Evolutionary conservation across 2,113 vertebrate genomes (phyloP).

Genomic region (Ptilorrhoa leucosticta): DNA sequence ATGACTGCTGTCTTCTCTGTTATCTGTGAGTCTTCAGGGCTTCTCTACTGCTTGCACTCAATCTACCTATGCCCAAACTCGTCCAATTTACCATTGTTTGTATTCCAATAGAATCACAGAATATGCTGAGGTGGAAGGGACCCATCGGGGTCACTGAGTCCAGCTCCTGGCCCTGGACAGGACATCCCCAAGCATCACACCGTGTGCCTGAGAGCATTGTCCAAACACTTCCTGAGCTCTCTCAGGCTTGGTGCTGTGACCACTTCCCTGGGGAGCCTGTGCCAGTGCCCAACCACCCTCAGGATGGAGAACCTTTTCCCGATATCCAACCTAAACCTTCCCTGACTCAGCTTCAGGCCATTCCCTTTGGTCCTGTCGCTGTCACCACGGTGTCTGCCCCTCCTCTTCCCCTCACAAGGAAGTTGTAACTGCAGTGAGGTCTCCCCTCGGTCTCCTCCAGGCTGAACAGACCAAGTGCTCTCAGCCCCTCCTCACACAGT

Average conservation of each 20-base stretch:
- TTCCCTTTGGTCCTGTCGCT: neutral
- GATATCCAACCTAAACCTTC: neutral
- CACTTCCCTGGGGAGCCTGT: neutral
- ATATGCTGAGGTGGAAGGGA: neutral
- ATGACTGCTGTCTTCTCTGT: neutral
- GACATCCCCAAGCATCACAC: neutral
- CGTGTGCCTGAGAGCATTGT: neutral
- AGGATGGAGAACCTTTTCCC: neutral
- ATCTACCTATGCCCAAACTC: neutral
- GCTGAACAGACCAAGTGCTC: neutral
- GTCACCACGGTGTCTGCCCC: neutral
- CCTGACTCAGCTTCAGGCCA: neutral
- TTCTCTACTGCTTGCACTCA: neutral
- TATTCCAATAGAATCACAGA: neutral
- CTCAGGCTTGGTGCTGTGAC: neutral
- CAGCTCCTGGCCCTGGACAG: neutral
- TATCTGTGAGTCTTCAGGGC: neutral
- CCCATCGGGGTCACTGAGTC: neutral
- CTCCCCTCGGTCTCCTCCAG: neutral
- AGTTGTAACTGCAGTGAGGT: neutral
- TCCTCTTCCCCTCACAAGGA: fast-evolving
- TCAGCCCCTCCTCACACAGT: fast-evolving
- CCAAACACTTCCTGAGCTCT: neutral
- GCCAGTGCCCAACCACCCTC: neutral
- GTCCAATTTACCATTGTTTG: neutral